Evolutionary conservation across 2,113 vertebrate species (phyloP).

Genomic region (Diadophis punctatus): DNA sequence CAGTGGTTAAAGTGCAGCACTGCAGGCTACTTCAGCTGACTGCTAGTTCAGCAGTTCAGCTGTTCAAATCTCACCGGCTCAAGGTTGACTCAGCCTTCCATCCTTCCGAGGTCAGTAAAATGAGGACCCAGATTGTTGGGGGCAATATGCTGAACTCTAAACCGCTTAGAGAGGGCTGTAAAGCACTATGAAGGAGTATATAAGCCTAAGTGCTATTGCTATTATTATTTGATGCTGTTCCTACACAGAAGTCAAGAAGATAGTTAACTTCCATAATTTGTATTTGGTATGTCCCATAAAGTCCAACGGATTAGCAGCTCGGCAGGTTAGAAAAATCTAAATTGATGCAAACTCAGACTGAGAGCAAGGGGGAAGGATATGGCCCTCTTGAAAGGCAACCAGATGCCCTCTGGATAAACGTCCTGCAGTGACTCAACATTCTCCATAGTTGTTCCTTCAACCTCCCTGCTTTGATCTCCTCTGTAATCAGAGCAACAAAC

Average conservation of each 20-base stretch:
- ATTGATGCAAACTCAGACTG: neutral
- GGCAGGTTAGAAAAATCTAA: neutral
- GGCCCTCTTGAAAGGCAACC: neutral
- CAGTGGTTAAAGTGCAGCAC: too few relatives aligned
- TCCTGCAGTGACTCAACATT: neutral
- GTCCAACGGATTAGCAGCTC: neutral
- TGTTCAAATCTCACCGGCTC: too few relatives aligned
- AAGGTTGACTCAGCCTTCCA: too few relatives aligned
- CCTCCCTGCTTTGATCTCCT: neutral
- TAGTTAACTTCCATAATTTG: neutral
- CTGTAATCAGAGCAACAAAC: neutral
- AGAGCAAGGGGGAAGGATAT: neutral
- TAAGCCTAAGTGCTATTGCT: too few relatives aligned
- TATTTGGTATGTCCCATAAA: neutral
- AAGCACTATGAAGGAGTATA: too few relatives aligned
- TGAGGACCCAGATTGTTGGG: too few relatives aligned
- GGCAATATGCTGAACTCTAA: too few relatives aligned
- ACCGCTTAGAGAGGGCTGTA: too few relatives aligned
- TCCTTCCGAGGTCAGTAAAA: too few relatives aligned
- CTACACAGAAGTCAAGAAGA: neutral
- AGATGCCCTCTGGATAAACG: neutral
- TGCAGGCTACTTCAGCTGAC: too few relatives aligned
- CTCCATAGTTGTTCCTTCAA: neutral
- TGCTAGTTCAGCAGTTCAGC: too few relatives aligned
- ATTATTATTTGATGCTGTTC: neutral